Evolutionary conservation across 2,797 vertebrate genomes (phyloP).

Genomic region (Galagoides demidoff): DNA sequence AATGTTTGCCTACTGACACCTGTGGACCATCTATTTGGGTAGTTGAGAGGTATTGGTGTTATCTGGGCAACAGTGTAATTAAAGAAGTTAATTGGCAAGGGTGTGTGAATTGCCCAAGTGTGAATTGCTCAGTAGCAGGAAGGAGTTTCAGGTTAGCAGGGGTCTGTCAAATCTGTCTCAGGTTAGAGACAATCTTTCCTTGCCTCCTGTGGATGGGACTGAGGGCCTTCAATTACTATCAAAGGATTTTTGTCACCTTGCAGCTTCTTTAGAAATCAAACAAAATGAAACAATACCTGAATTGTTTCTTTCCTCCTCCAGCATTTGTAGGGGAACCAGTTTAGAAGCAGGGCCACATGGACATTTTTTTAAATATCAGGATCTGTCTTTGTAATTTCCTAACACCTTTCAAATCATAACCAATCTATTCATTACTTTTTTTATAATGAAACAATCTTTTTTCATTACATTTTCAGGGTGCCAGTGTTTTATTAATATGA

Average conservation of each 20-base stretch:
- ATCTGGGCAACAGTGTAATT: background rate
- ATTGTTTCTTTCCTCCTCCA: background rate
- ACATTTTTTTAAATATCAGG: background rate
- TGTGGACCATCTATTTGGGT: background rate
- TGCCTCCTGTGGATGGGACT: background rate
- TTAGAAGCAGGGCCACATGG: background rate
- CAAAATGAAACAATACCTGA: no score
- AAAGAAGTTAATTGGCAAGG: background rate
- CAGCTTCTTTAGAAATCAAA: no score
- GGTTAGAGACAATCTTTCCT: background rate
- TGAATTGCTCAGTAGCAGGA: background rate
- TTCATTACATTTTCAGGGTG: no score
- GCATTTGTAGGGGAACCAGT: no score
- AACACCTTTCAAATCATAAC: background rate
- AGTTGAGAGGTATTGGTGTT: background rate
- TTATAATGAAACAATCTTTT: no score
- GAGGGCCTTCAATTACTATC: background rate
- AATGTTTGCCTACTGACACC: background rate
- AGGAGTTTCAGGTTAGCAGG: background rate
- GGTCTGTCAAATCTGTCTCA: background rate
- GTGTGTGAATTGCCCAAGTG: background rate
- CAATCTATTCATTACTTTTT: background rate
- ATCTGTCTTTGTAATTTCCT: background rate
- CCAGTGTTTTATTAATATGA: background rate
- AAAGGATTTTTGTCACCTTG: background rate